phyloP scores from a whole-genome alignment of 2,888 invertebrate genomes.

The Drosophila greeni region DNA sequence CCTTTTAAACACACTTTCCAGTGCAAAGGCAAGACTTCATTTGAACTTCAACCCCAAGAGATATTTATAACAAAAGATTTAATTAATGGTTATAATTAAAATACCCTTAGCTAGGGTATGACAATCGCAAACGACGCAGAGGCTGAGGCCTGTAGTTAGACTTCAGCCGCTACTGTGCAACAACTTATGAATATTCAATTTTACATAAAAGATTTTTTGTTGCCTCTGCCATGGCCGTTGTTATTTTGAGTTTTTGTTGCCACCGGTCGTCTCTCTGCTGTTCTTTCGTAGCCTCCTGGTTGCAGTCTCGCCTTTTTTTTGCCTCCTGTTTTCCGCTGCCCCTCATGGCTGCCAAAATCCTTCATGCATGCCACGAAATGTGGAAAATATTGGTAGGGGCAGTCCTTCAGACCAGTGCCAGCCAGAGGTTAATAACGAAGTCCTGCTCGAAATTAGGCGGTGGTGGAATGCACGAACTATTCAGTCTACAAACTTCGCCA shows the following conservation, averaged over 20 bases:
- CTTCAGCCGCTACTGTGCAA: conserved; percentile 41
- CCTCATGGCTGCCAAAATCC: conserved; percentile 45
- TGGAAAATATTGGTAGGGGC: conserved; percentile 53
- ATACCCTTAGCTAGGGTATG: conserved; percentile 9
- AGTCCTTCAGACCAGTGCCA: background rate
- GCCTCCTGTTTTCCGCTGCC: conserved; percentile 1
- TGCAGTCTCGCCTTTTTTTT: conserved; percentile 9
- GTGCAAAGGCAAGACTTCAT: background rate
- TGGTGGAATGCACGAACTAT: background rate
- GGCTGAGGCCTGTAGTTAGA: conserved; percentile 32
- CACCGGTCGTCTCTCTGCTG: conserved; percentile 28
- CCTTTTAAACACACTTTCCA: background rate
- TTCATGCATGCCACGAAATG: conserved; percentile 60
- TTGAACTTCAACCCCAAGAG: no score
- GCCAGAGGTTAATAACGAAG: conserved; percentile 7
- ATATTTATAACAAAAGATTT: no score
- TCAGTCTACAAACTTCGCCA: background rate
- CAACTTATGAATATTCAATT: conserved; percentile 73
- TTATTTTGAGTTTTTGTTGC: conserved; percentile 63
- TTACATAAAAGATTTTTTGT: conserved; percentile 70
- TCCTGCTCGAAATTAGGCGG: conserved; percentile 1
- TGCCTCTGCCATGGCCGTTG: conserved; percentile 59
- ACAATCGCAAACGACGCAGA: conserved; percentile 19
- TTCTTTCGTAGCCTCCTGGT: conserved; percentile 12
- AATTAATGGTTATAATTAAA: background rate